Evolutionary conservation across 2,888 invertebrate species (phyloP).

Genomic region (Thalpophila matura): DNA sequence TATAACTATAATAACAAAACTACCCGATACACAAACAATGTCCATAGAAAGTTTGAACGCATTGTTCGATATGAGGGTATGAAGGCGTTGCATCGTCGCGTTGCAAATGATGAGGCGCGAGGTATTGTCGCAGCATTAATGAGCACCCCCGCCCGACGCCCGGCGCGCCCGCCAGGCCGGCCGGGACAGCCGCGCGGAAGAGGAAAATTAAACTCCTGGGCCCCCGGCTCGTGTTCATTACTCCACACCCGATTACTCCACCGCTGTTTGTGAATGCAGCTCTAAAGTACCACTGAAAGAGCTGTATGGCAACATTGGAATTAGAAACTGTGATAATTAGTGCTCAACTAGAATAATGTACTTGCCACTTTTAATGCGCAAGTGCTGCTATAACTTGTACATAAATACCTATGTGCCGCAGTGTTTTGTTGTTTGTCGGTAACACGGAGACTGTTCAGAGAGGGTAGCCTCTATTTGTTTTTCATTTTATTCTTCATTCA

Average conservation of each 20-base stretch:
- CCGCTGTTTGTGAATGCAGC: slow-evolving; percentile 80
- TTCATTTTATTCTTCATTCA: slow-evolving; percentile 81
- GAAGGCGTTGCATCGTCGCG: slow-evolving; percentile 62
- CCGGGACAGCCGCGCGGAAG: slow-evolving; percentile 86
- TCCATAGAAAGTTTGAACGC: slow-evolving; percentile 62
- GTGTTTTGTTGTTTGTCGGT: slow-evolving; percentile 49
- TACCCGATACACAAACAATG: slow-evolving; percentile 54
- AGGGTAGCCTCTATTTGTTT: slow-evolving; percentile 75
- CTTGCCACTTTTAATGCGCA: slow-evolving; percentile 53
- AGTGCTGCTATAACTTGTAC: slow-evolving; percentile 44
- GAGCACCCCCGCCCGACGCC: slow-evolving; percentile 75
- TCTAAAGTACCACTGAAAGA: slow-evolving; percentile 73
- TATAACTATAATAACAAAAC: slow-evolving; percentile 43
- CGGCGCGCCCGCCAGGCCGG: slow-evolving; percentile 64
- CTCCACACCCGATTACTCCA: slow-evolving; percentile 85
- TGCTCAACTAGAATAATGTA: slow-evolving; percentile 60
- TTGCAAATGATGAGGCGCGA: slow-evolving; percentile 86
- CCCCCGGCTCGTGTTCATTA: slow-evolving; percentile 87
- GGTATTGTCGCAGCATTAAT: slow-evolving; percentile 88
- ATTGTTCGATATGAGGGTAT: slow-evolving; percentile 64
- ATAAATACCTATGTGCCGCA: slow-evolving; percentile 41
- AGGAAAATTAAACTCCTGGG: slow-evolving; percentile 91
- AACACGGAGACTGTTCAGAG: slow-evolving; percentile 50
- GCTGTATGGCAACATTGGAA: slow-evolving; percentile 68
- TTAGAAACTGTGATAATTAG: slow-evolving; percentile 70